Evolutionary conservation across 2,888 invertebrate species (phyloP).

Genomic region (Corythucha ciliata): DNA sequence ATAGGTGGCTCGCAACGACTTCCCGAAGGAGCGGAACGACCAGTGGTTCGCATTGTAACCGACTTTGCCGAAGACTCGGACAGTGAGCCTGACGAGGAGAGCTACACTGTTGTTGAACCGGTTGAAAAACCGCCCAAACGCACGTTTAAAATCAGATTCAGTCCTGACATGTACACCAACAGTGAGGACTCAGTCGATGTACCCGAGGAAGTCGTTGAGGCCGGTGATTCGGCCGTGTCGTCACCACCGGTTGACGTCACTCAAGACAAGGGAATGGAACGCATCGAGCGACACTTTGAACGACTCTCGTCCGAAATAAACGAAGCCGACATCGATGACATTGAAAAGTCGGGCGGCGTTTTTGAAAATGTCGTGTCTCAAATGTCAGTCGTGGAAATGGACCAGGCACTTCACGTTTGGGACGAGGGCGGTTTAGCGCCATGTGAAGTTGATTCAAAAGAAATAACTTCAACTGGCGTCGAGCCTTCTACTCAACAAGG

Average conservation of each 20-base stretch:
- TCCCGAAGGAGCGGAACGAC: conserved; percentile 39
- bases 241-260: too few relatives aligned
- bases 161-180: conserved; percentile 41
- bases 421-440: conserved; percentile 38
- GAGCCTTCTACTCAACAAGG: conserved; percentile 31
- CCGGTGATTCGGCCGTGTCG: too few relatives aligned
- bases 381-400: conserved; percentile 46
- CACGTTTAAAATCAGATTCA: conserved; percentile 44
- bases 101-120: conserved; percentile 36
- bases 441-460: conserved; percentile 31
- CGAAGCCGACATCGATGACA: conserved; percentile 38
- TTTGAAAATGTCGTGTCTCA: conserved; percentile 46
- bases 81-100: conserved; percentile 37
- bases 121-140: conserved; percentile 32
- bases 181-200: conserved; percentile 25
- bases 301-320: conserved; percentile 46
- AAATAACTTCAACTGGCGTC: conserved; percentile 29
- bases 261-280: conserved; percentile 42
- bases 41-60: conserved; percentile 41
- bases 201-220: conserved; percentile 17
- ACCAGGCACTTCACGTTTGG: conserved; percentile 46
- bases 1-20: conserved; percentile 41
- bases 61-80: conserved; percentile 38
- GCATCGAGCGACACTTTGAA: conserved; percentile 47
- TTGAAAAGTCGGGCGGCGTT: conserved; percentile 40